Percentiles rank a stretch among this genome's conserved stretches.
phyloP scores from a whole-genome alignment of 2,113 vertebrate genomes.

The Buteo buteo region DNA sequence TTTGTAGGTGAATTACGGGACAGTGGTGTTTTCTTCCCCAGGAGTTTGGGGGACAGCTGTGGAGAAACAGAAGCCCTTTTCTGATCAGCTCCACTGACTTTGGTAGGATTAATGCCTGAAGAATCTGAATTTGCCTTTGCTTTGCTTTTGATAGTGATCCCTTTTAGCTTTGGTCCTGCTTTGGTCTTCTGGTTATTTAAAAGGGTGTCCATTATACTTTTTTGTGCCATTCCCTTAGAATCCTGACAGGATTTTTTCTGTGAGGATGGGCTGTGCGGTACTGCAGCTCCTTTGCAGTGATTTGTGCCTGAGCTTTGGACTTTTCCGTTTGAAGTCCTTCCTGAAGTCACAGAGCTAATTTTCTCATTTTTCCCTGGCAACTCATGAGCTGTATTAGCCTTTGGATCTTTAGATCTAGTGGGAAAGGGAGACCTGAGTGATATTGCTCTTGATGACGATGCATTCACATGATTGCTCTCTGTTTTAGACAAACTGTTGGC shows the following conservation, averaged over 20 bases:
- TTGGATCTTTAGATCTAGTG: conserved; percentile 68
- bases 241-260: conserved; percentile 64
- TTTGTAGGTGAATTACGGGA: conserved; percentile 42
- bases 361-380: conserved; percentile 60
- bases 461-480: conserved; percentile 13
- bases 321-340: conserved; percentile 60
- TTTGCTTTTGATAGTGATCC: conserved; percentile 78
- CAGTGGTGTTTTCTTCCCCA: conserved; percentile 49
- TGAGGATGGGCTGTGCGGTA: conserved; percentile 16
- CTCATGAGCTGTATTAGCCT: conserved; percentile 25
- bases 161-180: conserved; percentile 76
- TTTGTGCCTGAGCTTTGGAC: conserved; percentile 38
- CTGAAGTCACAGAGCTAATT: background rate
- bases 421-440: conserved; percentile 64
- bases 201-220: conserved; percentile 62
- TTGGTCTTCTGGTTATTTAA: conserved; percentile 69
- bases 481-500: background rate
- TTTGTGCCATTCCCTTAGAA: conserved; percentile 56
- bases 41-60: conserved; percentile 63
- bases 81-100: conserved; percentile 48
- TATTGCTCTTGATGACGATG: conserved; percentile 11
- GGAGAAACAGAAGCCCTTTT: conserved; percentile 68
- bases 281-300: conserved; percentile 51
- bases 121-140: conserved; percentile 62
- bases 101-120: background rate